Evolutionary conservation across 2,888 invertebrate genomes (phyloP).

Genomic region (Epirrita christyi): DNA sequence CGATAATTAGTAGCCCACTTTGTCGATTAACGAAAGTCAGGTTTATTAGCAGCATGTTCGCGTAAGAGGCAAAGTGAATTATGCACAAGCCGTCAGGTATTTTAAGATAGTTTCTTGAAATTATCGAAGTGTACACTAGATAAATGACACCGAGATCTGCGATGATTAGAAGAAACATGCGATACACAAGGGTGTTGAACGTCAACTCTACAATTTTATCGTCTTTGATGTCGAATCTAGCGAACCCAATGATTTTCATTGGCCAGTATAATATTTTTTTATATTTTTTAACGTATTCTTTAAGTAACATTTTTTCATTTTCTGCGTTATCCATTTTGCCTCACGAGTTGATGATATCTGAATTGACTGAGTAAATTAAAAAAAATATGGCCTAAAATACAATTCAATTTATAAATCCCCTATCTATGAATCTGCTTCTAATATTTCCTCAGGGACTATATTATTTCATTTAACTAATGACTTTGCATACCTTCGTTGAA

Average conservation of each 20-base stretch:
- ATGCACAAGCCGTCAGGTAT: slow-evolving; percentile 52
- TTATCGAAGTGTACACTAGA: slow-evolving; percentile 46
- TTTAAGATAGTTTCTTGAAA: slow-evolving; percentile 43
- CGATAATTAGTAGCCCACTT: slow-evolving; percentile 48
- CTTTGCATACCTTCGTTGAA: too few relatives aligned
- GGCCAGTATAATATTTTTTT: slow-evolving; percentile 41
- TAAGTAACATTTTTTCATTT: slow-evolving; percentile 40
- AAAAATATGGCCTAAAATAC: not conserved
- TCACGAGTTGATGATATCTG: not conserved
- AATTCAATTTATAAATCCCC: not conserved
- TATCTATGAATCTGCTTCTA: not conserved
- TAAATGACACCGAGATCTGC: slow-evolving; percentile 40
- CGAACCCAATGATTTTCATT: slow-evolving; percentile 50
- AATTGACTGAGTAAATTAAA: not conserved
- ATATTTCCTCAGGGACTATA: slow-evolving; percentile 5
- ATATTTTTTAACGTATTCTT: slow-evolving; percentile 48
- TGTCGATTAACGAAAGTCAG: slow-evolving; percentile 50
- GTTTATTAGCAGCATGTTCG: slow-evolving; percentile 50
- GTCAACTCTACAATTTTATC: slow-evolving; percentile 48
- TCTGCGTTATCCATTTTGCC: slow-evolving; percentile 36
- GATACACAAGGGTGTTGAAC: slow-evolving; percentile 43
- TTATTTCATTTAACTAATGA: too few relatives aligned
- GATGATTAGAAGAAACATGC: slow-evolving; percentile 40
- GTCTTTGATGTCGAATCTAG: slow-evolving; percentile 55
- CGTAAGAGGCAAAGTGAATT: slow-evolving; percentile 45